Evolutionary conservation across 2,888 invertebrate species (phyloP), one percentile per base, ranked within the genome.

Genomic region (Neelides folsomi): DNA sequence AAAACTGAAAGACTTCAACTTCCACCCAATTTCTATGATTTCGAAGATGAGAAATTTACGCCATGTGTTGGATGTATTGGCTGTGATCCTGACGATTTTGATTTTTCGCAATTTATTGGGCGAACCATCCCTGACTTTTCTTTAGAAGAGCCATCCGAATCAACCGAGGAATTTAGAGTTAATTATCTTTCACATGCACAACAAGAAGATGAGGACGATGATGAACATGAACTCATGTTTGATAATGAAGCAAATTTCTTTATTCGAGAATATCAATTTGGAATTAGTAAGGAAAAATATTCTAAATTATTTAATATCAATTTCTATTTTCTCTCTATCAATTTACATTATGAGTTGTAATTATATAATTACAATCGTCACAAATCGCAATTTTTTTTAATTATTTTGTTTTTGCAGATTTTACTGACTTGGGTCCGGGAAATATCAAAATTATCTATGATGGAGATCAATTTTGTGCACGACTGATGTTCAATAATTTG

Each of bases 191-290:
- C 4, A 6, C 41, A 55, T 38, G 55, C 56, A 34, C 56, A 57
- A 1, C 56, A 55, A 12, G 56, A 54, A 2, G 60, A 54, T 16
- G 58, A 58, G 10, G 58, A 58, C n/a, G 53, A 53, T 35, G 52
- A 56, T 40, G 59, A 58, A 13, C 58, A 60, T 1, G 59, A 59
- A 34, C 51, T 52, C 9, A 57, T 59, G 59, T 57, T 59, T 52
- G 57, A 60, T 20, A 53, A 50, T n/a, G 55, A 55, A n/a, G 57
- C 49, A 8, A 51, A 47, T 18, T 49, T 53, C n/a, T 51, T 34
- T 34, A 49, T 55, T 18, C 42, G 53, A 43, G 53, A 55, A 38
- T 42, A 47, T 42, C 45, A 44, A 10, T 43, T 18, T n/a, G 19
- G 18, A 18, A 38, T 36, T 42, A 47, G 52, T 52, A 47, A 13